A percentile compares a stretch with the other conserved stretches of the same genome.
These are phyloP conservation scores for Mus musculus DNA, from an alignment of 2,113 vertebrate genomes.

Conservation along the genomic window DNA sequence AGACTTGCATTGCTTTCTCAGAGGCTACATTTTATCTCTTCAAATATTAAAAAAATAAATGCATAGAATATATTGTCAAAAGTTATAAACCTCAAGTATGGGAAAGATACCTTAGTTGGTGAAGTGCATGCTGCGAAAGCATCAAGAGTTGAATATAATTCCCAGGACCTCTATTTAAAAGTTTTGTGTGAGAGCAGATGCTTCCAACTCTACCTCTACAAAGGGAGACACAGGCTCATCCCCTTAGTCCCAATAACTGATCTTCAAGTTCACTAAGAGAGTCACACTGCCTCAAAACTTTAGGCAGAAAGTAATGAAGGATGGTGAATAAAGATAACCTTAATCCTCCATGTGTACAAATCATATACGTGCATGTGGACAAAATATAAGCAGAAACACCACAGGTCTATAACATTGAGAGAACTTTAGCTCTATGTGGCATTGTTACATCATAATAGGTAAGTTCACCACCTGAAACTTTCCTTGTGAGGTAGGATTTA, in stretches of 20 bases:
- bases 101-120: neutral
- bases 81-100: neutral
- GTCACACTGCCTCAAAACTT: neutral
- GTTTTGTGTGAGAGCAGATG: accelerated
- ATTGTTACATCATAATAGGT: neutral
- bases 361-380: neutral
- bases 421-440: neutral
- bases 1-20: neutral
- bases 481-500: neutral
- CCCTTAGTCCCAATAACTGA: neutral
- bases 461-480: neutral
- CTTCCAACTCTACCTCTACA: neutral
- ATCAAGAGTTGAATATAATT: neutral
- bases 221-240: too few relatives aligned
- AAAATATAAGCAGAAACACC: neutral
- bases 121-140: neutral
- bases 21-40: neutral
- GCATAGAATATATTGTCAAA: neutral
- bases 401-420: neutral
- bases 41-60: too few relatives aligned
- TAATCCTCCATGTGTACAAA: too few relatives aligned
- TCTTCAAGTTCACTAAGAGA: neutral
- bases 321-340: neutral
- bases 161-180: too few relatives aligned
- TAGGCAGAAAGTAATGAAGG: too few relatives aligned